A percentile compares a stretch with the other conserved stretches of the same genome.
These are phyloP conservation scores for Ectropis crepuscularia DNA, from an alignment of 2,888 invertebrate genomes.

Conservation along the genomic window DNA sequence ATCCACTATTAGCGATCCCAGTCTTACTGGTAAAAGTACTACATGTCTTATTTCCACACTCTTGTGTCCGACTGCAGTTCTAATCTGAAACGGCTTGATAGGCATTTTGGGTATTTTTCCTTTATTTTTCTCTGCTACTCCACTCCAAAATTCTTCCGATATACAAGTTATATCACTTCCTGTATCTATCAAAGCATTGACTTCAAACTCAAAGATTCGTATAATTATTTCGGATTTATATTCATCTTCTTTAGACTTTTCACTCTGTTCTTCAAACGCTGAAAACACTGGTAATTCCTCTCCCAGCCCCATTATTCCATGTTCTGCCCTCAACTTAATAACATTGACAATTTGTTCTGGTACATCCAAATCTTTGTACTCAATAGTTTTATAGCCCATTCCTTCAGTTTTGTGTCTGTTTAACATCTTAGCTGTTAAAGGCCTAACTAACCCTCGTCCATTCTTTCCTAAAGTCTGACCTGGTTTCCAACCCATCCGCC, in stretches of 20 bases:
- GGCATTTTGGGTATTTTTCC: background rate
- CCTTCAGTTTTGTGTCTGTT: background rate
- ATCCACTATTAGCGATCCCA: background rate
- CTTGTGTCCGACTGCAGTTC: background rate
- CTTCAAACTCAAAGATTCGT: constrained; percentile 1
- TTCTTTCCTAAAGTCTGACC: background rate
- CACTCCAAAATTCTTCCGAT: constrained; percentile 5
- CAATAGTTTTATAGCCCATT: background rate
- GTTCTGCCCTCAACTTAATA: background rate
- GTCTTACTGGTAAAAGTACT: background rate
- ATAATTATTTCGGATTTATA: constrained; percentile 8
- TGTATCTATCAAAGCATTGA: constrained; percentile 1
- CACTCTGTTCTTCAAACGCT: constrained; percentile 4
- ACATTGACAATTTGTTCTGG: background rate
- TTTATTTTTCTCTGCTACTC: background rate
- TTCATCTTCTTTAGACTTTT: background rate
- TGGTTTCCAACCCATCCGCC: background rate
- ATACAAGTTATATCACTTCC: constrained; percentile 4
- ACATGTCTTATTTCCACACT: background rate
- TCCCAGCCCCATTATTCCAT: background rate
- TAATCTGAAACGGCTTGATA: background rate
- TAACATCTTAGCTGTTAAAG: background rate
- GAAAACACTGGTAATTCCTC: background rate
- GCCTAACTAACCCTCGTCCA: background rate
- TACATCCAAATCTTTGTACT: background rate